Conservation (phyloP, 2,888 invertebrate genomes). For the Julus scanicus region DNA sequence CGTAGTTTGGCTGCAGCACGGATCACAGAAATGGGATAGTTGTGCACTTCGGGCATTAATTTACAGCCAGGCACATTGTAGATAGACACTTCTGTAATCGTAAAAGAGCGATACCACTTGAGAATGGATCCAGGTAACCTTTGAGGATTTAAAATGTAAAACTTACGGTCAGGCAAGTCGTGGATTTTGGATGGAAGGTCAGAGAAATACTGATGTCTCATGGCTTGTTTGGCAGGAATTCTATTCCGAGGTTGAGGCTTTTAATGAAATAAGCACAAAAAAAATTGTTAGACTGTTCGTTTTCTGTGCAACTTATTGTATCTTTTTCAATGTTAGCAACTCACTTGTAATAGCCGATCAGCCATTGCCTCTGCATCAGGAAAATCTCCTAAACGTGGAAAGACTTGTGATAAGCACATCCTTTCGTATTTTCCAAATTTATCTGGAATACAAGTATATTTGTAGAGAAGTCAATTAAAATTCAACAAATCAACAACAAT, state of each 20-base stretch:
- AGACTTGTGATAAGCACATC: slow-evolving; percentile 83
- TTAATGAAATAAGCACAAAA: no score
- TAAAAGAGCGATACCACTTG: slow-evolving; percentile 59
- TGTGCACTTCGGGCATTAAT: slow-evolving; percentile 76
- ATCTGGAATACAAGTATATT: slow-evolving; percentile 58
- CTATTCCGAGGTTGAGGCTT: slow-evolving; percentile 80
- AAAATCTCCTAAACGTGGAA: slow-evolving; percentile 89
- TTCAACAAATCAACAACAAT: no score
- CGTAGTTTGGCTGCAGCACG: slow-evolving; percentile 57
- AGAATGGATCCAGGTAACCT: neutral
- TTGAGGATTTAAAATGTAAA: neutral
- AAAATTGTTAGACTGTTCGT: no score
- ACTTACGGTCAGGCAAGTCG: slow-evolving; percentile 91
- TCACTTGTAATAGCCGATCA: slow-evolving; percentile 77
- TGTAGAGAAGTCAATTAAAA: no score
- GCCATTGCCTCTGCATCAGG: slow-evolving; percentile 90
- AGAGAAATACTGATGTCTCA: slow-evolving; percentile 87
- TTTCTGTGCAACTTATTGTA: no score
- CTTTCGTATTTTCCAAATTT: slow-evolving; percentile 60
- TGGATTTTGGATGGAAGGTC: slow-evolving; percentile 88
- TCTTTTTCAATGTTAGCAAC: slow-evolving; percentile 48
- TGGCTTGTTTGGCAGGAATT: slow-evolving; percentile 86
- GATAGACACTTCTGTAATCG: slow-evolving; percentile 89
- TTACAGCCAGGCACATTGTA: slow-evolving; percentile 93
- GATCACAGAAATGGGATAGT: slow-evolving; percentile 56